These are phyloP conservation scores for Charaxes varanes DNA, from an alignment of 1,140 invertebrate genomes.

Conservation along the genomic window DNA sequence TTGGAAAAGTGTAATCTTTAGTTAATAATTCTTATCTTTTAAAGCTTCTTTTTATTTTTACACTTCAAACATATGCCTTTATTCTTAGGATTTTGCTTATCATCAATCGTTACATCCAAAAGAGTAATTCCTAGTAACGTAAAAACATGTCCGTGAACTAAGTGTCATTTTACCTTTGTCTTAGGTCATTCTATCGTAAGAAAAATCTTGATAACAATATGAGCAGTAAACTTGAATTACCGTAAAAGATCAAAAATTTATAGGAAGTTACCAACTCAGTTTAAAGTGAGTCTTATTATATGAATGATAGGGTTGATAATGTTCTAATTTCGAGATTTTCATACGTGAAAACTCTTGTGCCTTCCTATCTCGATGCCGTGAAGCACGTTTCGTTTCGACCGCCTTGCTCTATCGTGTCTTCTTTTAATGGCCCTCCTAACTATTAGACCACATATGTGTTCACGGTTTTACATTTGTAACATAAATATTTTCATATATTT, in stretches of 20 bases:
- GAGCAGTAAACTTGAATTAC: slow-evolving; percentile 44
- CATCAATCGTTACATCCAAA: background rate
- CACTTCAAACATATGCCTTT: too few relatives aligned
- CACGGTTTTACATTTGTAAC: slow-evolving; percentile 39
- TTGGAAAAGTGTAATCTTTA: too few relatives aligned
- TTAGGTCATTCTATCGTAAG: slow-evolving; percentile 39
- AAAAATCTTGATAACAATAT: slow-evolving; percentile 59
- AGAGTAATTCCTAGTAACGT: slow-evolving; percentile 31
- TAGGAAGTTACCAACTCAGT: slow-evolving; percentile 1
- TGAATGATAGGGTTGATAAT: slow-evolving; percentile 12
- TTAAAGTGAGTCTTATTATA: slow-evolving; percentile 23
- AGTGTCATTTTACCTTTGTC: slow-evolving; percentile 41
- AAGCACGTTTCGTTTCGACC: slow-evolving; percentile 42
- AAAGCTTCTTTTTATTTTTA: background rate
- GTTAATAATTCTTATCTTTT: too few relatives aligned
- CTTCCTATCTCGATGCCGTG: slow-evolving; percentile 50
- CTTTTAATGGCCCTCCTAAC: slow-evolving; percentile 49
- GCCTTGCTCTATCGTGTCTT: slow-evolving; percentile 27
- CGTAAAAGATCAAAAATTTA: slow-evolving; percentile 24
- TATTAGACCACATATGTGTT: slow-evolving; percentile 42
- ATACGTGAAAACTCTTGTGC: slow-evolving; percentile 45
- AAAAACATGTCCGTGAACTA: slow-evolving; percentile 38
- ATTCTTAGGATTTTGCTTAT: background rate
- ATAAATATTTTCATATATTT: too few relatives aligned
- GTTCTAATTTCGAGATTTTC: slow-evolving; percentile 14